Evolutionary conservation across 1,140 invertebrate species (phyloP).

Genomic region (Lucilia sericata): DNA sequence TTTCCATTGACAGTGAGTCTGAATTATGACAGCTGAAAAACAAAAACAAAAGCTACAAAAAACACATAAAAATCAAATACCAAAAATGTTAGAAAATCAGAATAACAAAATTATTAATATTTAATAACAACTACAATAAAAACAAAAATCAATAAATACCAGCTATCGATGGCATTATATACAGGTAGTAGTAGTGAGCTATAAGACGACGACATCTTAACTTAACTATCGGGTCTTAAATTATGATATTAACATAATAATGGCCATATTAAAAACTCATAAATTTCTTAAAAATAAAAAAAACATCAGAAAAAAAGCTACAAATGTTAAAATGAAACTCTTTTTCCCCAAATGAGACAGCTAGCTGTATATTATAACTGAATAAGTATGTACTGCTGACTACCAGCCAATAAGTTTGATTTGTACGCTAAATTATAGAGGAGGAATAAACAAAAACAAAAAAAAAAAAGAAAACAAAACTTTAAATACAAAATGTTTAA

Average conservation of each 20-base stretch:
- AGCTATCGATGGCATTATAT: no score
- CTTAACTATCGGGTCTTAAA: not conserved
- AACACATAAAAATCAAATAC: not conserved
- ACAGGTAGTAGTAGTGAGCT: no score
- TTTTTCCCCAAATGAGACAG: no score
- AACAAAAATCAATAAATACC: no score
- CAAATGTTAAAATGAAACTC: no score
- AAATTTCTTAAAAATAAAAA: conserved; percentile 2
- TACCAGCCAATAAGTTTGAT: not conserved
- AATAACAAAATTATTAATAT: not conserved
- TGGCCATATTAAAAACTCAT: conserved; percentile 11
- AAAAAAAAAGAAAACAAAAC: not conserved
- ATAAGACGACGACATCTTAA: not conserved
- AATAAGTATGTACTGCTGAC: not conserved
- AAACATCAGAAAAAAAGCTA: not conserved
- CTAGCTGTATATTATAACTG: no score
- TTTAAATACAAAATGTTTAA: not conserved
- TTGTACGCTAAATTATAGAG: not conserved
- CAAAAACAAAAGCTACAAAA: not conserved
- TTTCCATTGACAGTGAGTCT: not conserved
- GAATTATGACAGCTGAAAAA: not conserved
- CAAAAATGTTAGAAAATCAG: not conserved
- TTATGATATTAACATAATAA: conserved; percentile 22
- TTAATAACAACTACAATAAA: no score
- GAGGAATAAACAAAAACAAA: not conserved